Evolutionary conservation across 2,113 vertebrate genomes (phyloP), one percentile per base, ranked within the genome.

Genomic region (Cygnus atratus): DNA sequence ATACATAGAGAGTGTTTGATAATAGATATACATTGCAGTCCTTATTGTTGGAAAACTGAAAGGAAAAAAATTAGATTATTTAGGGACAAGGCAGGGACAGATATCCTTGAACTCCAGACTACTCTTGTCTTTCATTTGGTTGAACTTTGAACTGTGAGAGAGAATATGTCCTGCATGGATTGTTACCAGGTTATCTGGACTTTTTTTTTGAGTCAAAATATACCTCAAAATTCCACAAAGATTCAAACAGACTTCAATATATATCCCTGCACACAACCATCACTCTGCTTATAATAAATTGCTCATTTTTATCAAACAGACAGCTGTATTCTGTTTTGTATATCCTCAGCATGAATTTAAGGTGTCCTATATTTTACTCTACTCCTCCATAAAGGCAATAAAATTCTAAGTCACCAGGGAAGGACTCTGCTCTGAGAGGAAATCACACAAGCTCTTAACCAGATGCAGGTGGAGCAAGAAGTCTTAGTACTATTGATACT

Each of bases 401-500:
- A 95, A 91, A 96, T 84, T 74, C 43, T 74, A 91, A 92, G 65
- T 84, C 88, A 87, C 46, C 46, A 72, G 75, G 90, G 57, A 16
- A 90, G 21, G 52, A 87, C 39, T 88, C 68, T 78, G 57, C 44
- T 88, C 10, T 19, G 73, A 79, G n/a, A 96, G 85, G 90, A 97
- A 95, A 94, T 97, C 85, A 68, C 79, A 72, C 79, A 93, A 81
- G 75, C 39, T 52, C 75, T 84, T 97, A 96, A 96, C 79, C 46
- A 96, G 79, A 86, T 91, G 55, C 96, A 96, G 94, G 79, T 96
- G 95, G 43, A 86, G 48, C 24, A 86, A 84, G 72, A 92, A 86
- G 61, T 43, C 29, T 94, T 85, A 90, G 72, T 88, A 28, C 83
- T 72, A 43, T 86, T 92, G 68, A 48, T 68, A 68, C 76, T 86